Percentiles rank a stretch among this genome's conserved stretches.
Evolutionary conservation across 2,888 invertebrate genomes (phyloP).

Genomic region (Cerceris ruficornis): DNA sequence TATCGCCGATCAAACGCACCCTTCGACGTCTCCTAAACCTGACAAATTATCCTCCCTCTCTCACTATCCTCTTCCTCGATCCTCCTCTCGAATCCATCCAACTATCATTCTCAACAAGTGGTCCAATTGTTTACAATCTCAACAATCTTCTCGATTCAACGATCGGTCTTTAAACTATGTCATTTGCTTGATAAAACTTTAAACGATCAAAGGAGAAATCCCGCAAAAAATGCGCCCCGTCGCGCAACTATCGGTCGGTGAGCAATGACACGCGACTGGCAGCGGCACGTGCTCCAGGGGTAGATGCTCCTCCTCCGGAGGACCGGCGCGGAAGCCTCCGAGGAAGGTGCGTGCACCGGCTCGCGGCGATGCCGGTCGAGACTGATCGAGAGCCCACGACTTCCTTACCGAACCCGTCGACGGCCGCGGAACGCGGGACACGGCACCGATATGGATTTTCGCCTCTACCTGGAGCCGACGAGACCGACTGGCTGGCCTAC

Average conservation of each 20-base stretch:
- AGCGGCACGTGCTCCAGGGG: conserved; percentile 45
- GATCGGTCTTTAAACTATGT: too few species aligned
- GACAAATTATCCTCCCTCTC: too few species aligned
- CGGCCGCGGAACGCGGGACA: conserved; percentile 27
- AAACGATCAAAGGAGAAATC: background rate
- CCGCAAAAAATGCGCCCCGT: background rate
- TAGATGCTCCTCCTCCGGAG: conserved; percentile 5
- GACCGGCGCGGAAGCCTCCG: conserved; percentile 26
- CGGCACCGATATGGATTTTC: conserved; percentile 68
- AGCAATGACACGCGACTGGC: conserved; percentile 57
- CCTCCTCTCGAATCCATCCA: too few species aligned
- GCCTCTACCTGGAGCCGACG: conserved; percentile 55
- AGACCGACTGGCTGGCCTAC: conserved; percentile 46
- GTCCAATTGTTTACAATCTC: too few species aligned
- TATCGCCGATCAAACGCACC: too few species aligned
- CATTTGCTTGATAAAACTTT: too few species aligned
- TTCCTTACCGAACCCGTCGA: conserved; percentile 17
- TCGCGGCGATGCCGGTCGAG: conserved; percentile 12
- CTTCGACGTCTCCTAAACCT: too few species aligned
- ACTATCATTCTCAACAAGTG: too few species aligned
- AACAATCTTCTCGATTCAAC: too few species aligned
- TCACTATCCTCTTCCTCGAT: too few species aligned
- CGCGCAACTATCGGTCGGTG: conserved; percentile 16
- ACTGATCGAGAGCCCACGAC: background rate
- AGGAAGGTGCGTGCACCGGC: conserved; percentile 26